Percentiles rank a stretch among this genome's conserved stretches.
These are phyloP conservation scores for Pandion haliaetus DNA, from an alignment of 2,113 vertebrate species.

Conservation along the genomic window DNA sequence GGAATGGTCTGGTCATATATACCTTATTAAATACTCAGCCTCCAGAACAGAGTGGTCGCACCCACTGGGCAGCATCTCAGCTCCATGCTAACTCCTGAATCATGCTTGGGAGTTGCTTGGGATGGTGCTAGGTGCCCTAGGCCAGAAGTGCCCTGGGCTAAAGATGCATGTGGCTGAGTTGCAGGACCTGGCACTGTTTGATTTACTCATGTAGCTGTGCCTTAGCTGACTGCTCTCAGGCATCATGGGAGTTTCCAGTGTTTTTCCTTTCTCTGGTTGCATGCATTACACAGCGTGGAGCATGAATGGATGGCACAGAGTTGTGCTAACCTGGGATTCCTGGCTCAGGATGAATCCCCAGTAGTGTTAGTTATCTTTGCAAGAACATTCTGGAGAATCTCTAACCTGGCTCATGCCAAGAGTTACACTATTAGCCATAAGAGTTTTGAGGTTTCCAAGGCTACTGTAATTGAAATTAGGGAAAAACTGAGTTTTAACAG, in stretches of 20 bases:
- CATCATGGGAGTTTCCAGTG: fast-evolving
- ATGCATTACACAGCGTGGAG: neutral
- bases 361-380: neutral
- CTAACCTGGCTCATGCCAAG: neutral
- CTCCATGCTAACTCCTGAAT: neutral
- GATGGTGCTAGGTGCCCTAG: neutral
- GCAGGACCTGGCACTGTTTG: neutral
- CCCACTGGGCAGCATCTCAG: neutral
- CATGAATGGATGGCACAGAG: neutral
- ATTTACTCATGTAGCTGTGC: neutral
- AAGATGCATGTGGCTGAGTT: neutral
- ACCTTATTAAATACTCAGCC: neutral
- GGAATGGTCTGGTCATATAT: neutral
- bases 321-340: neutral
- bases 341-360: neutral
- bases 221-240: neutral
- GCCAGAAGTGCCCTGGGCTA: neutral
- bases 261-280: neutral
- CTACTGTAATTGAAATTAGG: neutral
- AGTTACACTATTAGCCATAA: too few species aligned
- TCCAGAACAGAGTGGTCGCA: neutral
- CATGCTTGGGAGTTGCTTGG: neutral
- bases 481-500: neutral
- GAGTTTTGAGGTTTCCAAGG: neutral
- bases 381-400: neutral